phyloP scores from a whole-genome alignment of 2,113 vertebrate species.

The Odontophorus gujanensis region DNA sequence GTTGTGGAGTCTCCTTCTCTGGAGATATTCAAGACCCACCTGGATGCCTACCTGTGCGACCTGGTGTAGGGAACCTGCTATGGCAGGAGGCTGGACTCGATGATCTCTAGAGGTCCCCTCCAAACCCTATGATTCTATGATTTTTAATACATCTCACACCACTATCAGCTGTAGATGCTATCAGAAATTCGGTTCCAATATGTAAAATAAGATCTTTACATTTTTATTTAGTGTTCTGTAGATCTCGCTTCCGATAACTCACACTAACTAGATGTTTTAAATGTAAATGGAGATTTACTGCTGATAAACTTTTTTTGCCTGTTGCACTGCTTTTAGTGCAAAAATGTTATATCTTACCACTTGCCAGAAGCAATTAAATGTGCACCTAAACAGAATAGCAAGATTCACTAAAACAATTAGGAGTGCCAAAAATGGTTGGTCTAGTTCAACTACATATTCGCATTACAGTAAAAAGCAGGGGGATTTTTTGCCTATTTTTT shows the following conservation, averaged over 20 bases:
- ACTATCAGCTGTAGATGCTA: not conserved
- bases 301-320: not conserved
- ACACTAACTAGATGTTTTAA: not conserved
- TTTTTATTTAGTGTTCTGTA: not conserved
- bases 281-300: not conserved
- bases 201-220: not conserved
- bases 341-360: not conserved
- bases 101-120: no score
- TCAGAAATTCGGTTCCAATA: not conserved
- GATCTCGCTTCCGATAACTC: not conserved
- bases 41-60: no score
- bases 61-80: no score
- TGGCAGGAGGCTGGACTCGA: no score
- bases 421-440: not conserved
- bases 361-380: not conserved
- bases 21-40: no score
- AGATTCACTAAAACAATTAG: not conserved
- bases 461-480: not conserved
- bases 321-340: not conserved
- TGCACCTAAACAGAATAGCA: not conserved
- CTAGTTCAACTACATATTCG: not conserved
- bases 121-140: no score
- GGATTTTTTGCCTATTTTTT: not conserved
- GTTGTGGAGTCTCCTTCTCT: no score
- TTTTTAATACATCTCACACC: not conserved